phyloP scores from a whole-genome alignment of 2,888 invertebrate genomes.

The Merodon equestris region DNA sequence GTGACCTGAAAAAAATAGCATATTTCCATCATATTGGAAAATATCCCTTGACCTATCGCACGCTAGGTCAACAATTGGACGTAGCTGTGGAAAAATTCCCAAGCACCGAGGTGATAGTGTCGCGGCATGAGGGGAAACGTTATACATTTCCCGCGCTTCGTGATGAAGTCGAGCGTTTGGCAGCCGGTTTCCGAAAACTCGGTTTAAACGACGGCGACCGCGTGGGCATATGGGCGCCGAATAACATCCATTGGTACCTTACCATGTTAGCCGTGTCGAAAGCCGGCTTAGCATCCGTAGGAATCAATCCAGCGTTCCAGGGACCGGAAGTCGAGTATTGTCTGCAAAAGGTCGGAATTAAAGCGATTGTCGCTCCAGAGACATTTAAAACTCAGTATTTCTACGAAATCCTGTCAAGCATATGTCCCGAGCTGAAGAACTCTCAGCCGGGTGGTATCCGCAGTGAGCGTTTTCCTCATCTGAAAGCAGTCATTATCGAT shows the following conservation, averaged over 20 bases:
- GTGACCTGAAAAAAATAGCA: conserved; percentile 74
- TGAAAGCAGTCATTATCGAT: conserved; percentile 82
- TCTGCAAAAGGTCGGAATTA: conserved; percentile 85
- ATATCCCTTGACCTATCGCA: conserved; percentile 80
- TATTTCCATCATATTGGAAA: conserved; percentile 80
- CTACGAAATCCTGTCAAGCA: conserved; percentile 82
- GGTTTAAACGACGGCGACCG: conserved; percentile 87
- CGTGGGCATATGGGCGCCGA: conserved; percentile 90
- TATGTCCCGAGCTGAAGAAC: conserved; percentile 81
- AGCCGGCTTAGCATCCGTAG: conserved; percentile 86
- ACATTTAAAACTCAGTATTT: conserved; percentile 84
- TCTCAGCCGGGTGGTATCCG: conserved; percentile 79
- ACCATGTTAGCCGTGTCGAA: conserved; percentile 85
- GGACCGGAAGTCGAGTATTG: conserved; percentile 85
- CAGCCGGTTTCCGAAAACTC: conserved; percentile 85
- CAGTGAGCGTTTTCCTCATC: conserved; percentile 78
- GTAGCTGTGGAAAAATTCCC: conserved; percentile 80
- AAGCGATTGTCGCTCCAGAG: conserved; percentile 84
- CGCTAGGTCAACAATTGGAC: conserved; percentile 82
- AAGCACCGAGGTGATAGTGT: conserved; percentile 81
- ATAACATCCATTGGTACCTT: conserved; percentile 87
- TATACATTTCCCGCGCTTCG: conserved; percentile 80
- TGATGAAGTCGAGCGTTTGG: conserved; percentile 82
- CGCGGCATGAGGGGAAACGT: conserved; percentile 80
- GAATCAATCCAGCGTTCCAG: conserved; percentile 88